Conservation (phyloP, 1,140 invertebrate genomes). For the Pygmarrhopalites habei region DNA sequence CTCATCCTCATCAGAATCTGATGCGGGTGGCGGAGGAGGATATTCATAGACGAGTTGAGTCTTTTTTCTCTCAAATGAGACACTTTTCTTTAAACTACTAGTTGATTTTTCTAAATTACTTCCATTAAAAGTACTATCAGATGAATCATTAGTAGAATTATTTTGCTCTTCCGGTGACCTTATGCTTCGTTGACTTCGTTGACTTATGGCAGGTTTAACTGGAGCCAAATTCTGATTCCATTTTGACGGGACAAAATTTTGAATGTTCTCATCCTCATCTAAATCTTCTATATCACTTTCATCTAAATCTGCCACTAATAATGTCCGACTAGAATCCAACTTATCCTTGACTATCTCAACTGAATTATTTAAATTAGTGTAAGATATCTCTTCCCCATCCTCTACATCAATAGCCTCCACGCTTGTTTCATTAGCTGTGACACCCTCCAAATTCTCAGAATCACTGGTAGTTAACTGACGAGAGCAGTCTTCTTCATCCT, state of each 20-base stretch:
- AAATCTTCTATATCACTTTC: slow-evolving; percentile 22
- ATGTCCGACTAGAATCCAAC: background rate
- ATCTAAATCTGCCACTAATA: background rate
- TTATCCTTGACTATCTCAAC: background rate
- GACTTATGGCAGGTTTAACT: slow-evolving; percentile 27
- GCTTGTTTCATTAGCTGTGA: too few species aligned
- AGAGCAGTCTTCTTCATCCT: slow-evolving; percentile 60
- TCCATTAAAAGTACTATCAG: background rate
- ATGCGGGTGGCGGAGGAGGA: slow-evolving; percentile 40
- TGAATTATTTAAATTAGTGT: too few species aligned
- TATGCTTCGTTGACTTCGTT: too few species aligned
- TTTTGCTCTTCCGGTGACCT: slow-evolving; percentile 32
- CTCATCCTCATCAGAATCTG: slow-evolving; percentile 39
- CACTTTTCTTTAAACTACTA: slow-evolving; percentile 31
- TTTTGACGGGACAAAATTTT: slow-evolving; percentile 34
- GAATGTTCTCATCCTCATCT: slow-evolving; percentile 15
- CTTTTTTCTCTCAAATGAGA: slow-evolving; percentile 38
- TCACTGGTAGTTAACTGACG: slow-evolving; percentile 54
- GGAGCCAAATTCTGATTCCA: slow-evolving; percentile 36
- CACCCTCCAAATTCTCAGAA: background rate
- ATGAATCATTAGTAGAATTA: background rate
- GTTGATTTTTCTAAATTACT: background rate
- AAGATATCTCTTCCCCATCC: too few species aligned
- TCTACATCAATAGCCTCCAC: too few species aligned
- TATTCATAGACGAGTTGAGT: slow-evolving; percentile 39